phyloP scores from a whole-genome alignment of 2,888 invertebrate species.

The Heliconius hortense region DNA sequence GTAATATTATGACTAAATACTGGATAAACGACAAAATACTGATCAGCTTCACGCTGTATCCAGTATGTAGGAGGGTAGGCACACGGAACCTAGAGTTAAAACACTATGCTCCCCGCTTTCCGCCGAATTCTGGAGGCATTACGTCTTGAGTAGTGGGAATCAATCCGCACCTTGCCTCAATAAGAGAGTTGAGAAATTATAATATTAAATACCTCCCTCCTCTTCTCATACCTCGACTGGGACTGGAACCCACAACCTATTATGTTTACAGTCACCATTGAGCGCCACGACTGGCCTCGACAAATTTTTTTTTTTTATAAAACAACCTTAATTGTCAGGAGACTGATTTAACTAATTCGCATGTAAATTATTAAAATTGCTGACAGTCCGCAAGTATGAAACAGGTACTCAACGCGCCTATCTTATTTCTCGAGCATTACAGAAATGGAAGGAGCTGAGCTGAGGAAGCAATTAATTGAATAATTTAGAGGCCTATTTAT shows the following conservation, averaged over 20 bases:
- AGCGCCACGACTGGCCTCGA: conserved; percentile 35
- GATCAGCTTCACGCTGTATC: conserved; percentile 20
- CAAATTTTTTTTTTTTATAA: conserved; percentile 50
- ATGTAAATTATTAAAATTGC: conserved; percentile 62
- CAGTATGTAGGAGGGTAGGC: no score
- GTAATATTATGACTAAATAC: conserved; percentile 33
- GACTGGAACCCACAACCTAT: no score
- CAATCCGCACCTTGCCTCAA: no score
- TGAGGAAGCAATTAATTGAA: conserved; percentile 38
- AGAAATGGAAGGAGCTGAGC: conserved; percentile 15
- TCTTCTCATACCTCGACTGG: no score
- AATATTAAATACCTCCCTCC: no score
- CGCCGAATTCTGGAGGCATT: no score
- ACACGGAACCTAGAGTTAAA: no score
- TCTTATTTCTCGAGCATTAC: conserved; percentile 38
- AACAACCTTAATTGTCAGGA: conserved; percentile 61
- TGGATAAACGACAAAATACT: conserved; percentile 51
- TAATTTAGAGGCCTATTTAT: conserved; percentile 36
- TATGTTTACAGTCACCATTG: no score
- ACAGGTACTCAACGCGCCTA: conserved; percentile 35
- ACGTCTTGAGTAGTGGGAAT: no score
- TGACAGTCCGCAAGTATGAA: conserved; percentile 52
- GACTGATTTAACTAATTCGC: conserved; percentile 54
- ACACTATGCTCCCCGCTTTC: no score
- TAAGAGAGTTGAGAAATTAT: no score